Conservation (phyloP, 2,797 vertebrate species). For the Clarias pachynema region DNA sequence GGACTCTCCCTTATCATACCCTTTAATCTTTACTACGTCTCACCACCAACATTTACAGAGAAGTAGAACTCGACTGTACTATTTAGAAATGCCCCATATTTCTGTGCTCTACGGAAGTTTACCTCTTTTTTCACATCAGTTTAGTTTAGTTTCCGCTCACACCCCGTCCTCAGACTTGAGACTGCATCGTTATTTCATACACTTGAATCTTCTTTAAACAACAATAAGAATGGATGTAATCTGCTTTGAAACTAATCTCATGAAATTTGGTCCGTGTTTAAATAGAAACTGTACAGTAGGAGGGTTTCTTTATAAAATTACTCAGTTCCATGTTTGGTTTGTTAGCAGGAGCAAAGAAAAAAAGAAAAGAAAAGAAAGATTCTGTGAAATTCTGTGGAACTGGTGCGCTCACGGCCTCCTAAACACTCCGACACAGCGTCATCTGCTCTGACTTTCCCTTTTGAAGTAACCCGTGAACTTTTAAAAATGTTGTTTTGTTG, state of each 20-base stretch:
- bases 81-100: constrained; percentile 48
- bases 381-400: constrained; percentile 19
- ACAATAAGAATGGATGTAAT: background rate
- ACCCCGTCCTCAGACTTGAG: background rate
- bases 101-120: constrained; percentile 20
- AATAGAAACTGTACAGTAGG: background rate
- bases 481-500: background rate
- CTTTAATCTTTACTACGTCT: background rate
- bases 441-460: background rate
- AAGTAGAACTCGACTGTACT: constrained; percentile 30
- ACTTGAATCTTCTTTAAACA: background rate
- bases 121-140: constrained; percentile 6
- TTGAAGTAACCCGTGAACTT: background rate
- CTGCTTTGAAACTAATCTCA: background rate
- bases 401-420: background rate
- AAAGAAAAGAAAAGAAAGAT: no score
- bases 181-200: background rate
- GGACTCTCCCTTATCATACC: constrained; percentile 7
- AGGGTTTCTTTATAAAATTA: background rate
- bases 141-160: constrained; percentile 16
- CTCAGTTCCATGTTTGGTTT: background rate
- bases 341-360: background rate
- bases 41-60: constrained; percentile 11
- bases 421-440: background rate
- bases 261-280: background rate